Evolutionary conservation across 2,113 vertebrate species (phyloP).

Genomic region (Hippocampus comes): DNA sequence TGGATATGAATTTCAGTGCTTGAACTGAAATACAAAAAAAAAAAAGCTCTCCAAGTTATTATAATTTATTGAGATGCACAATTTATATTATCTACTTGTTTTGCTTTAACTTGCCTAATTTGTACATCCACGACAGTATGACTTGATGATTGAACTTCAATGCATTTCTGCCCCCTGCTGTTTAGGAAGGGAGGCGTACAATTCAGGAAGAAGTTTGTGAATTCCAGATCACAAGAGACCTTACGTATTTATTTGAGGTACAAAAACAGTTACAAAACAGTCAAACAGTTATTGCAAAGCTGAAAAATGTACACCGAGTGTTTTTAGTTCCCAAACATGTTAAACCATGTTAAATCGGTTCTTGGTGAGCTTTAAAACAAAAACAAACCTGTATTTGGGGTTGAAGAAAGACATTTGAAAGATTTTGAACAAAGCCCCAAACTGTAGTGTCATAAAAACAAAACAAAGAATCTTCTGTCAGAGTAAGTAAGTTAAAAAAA

Average conservation of each 20-base stretch:
- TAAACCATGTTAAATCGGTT: conserved; percentile 24
- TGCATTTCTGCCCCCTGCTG: conserved; percentile 14
- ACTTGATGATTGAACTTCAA: not conserved
- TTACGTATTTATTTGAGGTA: conserved; percentile 16
- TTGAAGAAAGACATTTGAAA: not conserved
- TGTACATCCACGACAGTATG: not conserved
- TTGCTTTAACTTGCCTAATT: not conserved
- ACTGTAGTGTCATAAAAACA: conserved; percentile 10
- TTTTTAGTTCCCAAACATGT: conserved; percentile 15
- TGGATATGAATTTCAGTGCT: not conserved
- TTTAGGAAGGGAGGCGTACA: not conserved
- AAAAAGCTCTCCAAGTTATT: not conserved
- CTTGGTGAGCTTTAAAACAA: not conserved
- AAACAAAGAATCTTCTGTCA: not conserved
- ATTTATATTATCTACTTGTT: not conserved
- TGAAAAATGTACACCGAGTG: not conserved
- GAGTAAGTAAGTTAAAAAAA: not conserved
- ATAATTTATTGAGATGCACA: not conserved
- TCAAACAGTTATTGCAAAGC: not conserved
- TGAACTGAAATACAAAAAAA: too few relatives aligned
- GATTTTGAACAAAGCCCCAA: not conserved
- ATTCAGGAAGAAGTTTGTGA: not conserved
- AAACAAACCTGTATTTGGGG: not conserved
- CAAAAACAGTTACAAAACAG: conserved; percentile 36
- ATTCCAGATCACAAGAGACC: not conserved